Conservation (phyloP, 1,140 invertebrate genomes). For the Dendrolimus punctatus region DNA sequence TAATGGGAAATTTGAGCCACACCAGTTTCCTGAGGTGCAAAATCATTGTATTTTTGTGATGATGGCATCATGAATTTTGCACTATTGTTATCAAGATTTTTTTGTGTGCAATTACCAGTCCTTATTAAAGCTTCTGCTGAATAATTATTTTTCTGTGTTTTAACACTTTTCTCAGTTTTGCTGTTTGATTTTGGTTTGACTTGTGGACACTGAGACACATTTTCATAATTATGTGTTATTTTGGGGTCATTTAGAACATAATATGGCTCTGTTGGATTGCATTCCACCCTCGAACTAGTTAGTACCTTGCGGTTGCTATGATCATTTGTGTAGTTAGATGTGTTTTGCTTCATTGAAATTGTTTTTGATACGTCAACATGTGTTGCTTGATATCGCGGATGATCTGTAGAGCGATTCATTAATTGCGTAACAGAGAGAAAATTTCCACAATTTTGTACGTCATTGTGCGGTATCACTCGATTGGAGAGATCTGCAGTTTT, state of each 20-base stretch:
- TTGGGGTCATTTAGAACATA: constrained; percentile 55
- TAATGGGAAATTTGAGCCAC: constrained; percentile 64
- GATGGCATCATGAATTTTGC: constrained; percentile 43
- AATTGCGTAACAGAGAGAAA: constrained; percentile 61
- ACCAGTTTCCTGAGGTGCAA: constrained; percentile 40
- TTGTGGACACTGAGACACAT: constrained; percentile 39
- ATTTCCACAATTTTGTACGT: constrained; percentile 55
- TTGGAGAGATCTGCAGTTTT: constrained; percentile 39
- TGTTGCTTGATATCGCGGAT: constrained; percentile 37
- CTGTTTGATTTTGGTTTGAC: constrained; percentile 39
- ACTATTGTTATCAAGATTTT: constrained; percentile 38
- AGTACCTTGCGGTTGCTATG: constrained; percentile 33
- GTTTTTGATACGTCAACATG: constrained; percentile 38
- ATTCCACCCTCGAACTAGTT: constrained; percentile 30
- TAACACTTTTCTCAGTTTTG: constrained; percentile 49
- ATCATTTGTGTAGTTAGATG: constrained; percentile 34
- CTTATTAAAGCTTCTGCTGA: constrained; percentile 60
- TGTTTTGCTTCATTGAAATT: constrained; percentile 35
- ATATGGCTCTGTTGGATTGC: constrained; percentile 39
- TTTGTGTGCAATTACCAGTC: constrained; percentile 52
- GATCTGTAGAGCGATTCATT: constrained; percentile 59
- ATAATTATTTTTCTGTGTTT: constrained; percentile 60
- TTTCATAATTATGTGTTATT: constrained; percentile 34
- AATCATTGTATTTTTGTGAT: constrained; percentile 56
- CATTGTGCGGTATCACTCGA: constrained; percentile 32